Conservation (phyloP, 2,888 invertebrate genomes). For the Carterocephalus palaemon region DNA sequence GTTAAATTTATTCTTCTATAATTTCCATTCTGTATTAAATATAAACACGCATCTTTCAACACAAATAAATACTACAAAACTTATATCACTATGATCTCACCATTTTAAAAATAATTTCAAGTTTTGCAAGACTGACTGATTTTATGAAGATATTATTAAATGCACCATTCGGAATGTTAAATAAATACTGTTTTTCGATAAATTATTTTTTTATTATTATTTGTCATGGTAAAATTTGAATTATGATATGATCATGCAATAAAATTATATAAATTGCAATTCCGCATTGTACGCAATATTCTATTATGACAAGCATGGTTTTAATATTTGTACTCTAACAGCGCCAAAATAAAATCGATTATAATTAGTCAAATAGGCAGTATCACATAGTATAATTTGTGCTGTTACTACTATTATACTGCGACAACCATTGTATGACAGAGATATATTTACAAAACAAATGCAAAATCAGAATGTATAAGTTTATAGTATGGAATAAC, state of each 20-base stretch:
- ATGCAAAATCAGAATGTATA: constrained; percentile 15
- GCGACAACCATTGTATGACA: too few relatives aligned
- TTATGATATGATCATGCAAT: background rate
- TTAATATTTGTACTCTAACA: background rate
- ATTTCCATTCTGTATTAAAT: constrained; percentile 41
- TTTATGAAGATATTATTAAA: constrained; percentile 12
- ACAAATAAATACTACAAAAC: constrained; percentile 63
- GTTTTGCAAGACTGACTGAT: constrained; percentile 10
- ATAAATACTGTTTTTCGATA: constrained; percentile 13
- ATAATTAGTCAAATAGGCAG: too few relatives aligned
- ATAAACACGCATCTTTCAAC: constrained; percentile 58
- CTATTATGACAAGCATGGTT: too few relatives aligned
- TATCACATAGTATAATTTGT: too few relatives aligned
- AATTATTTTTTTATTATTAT: background rate
- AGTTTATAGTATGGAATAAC: constrained; percentile 6
- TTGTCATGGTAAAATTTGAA: constrained; percentile 1
- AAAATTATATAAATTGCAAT: too few relatives aligned
- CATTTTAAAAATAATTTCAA: constrained; percentile 26
- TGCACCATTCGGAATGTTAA: constrained; percentile 21
- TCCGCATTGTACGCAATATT: too few relatives aligned
- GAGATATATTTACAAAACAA: too few relatives aligned
- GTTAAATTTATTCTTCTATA: constrained; percentile 34
- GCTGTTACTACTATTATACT: too few relatives aligned
- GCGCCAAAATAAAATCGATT: background rate
- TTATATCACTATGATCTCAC: constrained; percentile 31